phyloP scores from a whole-genome alignment of 35 echinoderm and acorn worm species.

The Ptychodera flava region DNA sequence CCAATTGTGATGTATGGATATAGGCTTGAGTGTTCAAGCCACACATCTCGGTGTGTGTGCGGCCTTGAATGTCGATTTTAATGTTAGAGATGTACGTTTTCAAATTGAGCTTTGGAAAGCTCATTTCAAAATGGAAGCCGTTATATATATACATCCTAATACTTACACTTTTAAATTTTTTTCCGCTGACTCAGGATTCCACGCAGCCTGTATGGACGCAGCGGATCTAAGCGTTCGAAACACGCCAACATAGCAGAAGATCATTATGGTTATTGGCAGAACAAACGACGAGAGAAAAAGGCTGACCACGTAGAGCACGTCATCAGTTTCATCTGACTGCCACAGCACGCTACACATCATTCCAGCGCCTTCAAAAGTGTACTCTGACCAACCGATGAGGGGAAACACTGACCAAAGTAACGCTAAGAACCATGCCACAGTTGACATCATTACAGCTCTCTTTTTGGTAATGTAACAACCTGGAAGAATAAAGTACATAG shows the following conservation, averaged over 20 bases:
- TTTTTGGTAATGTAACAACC: constrained; percentile 12
- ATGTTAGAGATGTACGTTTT: too few species aligned
- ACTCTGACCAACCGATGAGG: constrained; percentile 20
- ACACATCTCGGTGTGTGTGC: too few species aligned
- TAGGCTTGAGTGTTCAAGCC: too few species aligned
- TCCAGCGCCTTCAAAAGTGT: constrained; percentile 19
- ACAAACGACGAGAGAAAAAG: constrained; percentile 22
- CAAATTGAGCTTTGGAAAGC: too few species aligned
- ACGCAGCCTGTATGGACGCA: neutral
- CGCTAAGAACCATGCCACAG: constrained; percentile 9
- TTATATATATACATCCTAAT: too few species aligned
- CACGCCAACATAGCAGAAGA: constrained; percentile 20
- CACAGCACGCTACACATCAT: constrained; percentile 20
- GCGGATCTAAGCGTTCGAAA: neutral
- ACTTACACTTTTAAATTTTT: too few species aligned
- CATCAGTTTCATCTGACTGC: neutral
- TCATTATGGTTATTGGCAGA: neutral
- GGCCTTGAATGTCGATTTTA: too few species aligned
- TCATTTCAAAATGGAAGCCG: too few species aligned
- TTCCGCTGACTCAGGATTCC: neutral
- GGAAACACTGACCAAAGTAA: constrained; percentile 28
- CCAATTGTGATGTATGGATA: too few species aligned
- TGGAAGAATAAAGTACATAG: neutral
- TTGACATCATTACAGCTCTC: constrained; percentile 16
- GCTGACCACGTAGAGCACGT: constrained; percentile 4